phyloP scores from a whole-genome alignment of 2,113 vertebrate genomes.

The Upupa epops region DNA sequence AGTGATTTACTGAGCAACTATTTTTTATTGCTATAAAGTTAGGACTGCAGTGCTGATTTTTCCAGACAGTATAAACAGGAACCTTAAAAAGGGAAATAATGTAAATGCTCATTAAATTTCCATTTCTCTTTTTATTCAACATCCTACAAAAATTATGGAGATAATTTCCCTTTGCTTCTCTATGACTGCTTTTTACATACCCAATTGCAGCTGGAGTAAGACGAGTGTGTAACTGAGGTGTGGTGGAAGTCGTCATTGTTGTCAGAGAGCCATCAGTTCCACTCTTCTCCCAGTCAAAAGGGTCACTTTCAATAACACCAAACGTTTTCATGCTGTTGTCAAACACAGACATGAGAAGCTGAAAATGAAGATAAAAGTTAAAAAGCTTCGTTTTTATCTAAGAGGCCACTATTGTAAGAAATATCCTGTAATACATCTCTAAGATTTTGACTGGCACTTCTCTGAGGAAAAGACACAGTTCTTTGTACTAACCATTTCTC shows the following conservation, averaged over 20 bases:
- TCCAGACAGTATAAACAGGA: neutral
- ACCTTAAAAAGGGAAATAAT: neutral
- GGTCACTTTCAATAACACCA: slow-evolving; percentile 93
- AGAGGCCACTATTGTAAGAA: neutral
- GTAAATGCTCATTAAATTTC: neutral
- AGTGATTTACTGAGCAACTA: neutral
- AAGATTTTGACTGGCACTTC: neutral
- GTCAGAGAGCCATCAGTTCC: slow-evolving; percentile 87
- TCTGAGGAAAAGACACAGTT: neutral
- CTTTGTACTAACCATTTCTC: neutral
- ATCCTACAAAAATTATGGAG: neutral
- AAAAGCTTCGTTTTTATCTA: neutral
- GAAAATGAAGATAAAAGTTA: slow-evolving; percentile 26
- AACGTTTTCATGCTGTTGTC: slow-evolving; percentile 96
- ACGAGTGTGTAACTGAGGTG: slow-evolving; percentile 93
- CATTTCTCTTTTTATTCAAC: neutral
- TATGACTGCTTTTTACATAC: slow-evolving; percentile 65
- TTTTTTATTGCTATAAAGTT: slow-evolving; percentile 16
- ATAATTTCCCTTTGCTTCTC: neutral
- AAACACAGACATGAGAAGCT: slow-evolving; percentile 97
- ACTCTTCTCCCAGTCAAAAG: slow-evolving; percentile 96
- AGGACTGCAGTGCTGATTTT: neutral
- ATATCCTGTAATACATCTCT: neutral
- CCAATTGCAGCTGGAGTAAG: slow-evolving; percentile 94
- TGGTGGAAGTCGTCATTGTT: slow-evolving; percentile 86